Conservation (phyloP, 2,797 vertebrate genomes). For the Rhinatrema bivittatum region DNA sequence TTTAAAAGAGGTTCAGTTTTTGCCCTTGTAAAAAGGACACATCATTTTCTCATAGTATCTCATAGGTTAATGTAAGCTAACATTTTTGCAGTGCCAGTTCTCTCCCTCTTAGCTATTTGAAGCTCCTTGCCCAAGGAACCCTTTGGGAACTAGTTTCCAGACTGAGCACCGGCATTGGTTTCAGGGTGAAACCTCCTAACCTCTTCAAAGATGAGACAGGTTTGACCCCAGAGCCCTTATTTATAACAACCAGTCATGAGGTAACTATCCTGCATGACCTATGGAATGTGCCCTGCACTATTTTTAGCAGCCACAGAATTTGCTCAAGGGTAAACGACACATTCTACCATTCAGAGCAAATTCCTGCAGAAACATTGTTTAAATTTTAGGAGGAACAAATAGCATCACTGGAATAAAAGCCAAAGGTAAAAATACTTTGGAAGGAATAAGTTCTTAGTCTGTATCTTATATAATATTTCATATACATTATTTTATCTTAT, state of each 20-base stretch:
- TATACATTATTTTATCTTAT: too few relatives aligned
- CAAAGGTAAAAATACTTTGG: too few relatives aligned
- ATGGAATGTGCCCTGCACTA: conserved; percentile 35
- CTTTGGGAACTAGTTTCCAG: conserved; percentile 48
- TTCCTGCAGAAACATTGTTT: conserved; percentile 32
- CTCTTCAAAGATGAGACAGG: conserved; percentile 54
- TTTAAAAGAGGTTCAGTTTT: conserved; percentile 30
- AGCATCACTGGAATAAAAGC: neutral
- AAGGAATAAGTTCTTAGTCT: too few relatives aligned
- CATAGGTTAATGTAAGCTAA: conserved; percentile 49
- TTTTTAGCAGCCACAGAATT: conserved; percentile 40
- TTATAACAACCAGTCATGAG: conserved; percentile 52
- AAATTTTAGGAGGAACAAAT: conserved; percentile 35
- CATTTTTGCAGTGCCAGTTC: conserved; percentile 50
- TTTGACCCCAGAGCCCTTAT: conserved; percentile 60
- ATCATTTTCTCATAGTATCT: conserved; percentile 43
- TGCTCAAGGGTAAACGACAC: conserved; percentile 50
- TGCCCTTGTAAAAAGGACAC: conserved; percentile 46
- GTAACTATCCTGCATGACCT: conserved; percentile 42
- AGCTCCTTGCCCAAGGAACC: conserved; percentile 45
- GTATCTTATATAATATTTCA: too few relatives aligned
- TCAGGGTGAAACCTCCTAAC: conserved; percentile 54
- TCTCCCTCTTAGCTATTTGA: conserved; percentile 50
- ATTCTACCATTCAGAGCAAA: conserved; percentile 43
- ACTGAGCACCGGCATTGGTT: conserved; percentile 42